Evolutionary conservation across 2,797 vertebrate genomes (phyloP).

Genomic region (Gila robusta): DNA sequence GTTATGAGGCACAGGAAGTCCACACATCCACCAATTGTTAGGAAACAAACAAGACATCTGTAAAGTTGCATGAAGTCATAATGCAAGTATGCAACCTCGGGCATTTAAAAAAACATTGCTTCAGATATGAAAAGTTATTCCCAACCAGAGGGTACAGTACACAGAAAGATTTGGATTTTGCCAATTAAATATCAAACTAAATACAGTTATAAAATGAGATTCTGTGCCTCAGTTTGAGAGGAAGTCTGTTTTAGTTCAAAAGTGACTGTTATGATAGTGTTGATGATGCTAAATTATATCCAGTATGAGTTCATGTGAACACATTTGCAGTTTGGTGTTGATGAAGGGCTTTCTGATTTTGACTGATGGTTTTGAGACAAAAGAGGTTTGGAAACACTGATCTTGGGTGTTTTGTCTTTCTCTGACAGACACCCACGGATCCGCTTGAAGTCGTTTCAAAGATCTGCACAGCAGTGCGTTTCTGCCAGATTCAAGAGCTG

Average conservation of each 20-base stretch:
- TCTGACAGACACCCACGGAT: constrained; percentile 19
- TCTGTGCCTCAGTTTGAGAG: background rate
- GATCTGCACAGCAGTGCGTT: background rate
- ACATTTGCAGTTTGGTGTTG: background rate
- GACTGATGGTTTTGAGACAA: background rate
- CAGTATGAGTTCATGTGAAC: background rate
- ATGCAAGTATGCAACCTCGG: background rate
- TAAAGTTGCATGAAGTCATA: background rate
- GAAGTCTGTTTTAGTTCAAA: background rate
- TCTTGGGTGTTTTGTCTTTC: background rate
- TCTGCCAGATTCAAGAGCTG: background rate
- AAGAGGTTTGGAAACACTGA: background rate
- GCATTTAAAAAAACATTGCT: background rate
- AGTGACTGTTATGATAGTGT: background rate
- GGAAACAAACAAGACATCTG: constrained; percentile 12
- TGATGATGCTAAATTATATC: background rate
- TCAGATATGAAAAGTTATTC: background rate
- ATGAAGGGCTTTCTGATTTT: background rate
- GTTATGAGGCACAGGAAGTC: constrained; percentile 15
- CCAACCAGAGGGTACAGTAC: background rate
- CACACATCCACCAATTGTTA: background rate
- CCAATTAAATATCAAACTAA: background rate
- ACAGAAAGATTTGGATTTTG: background rate
- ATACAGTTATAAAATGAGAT: background rate
- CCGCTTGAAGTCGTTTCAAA: background rate